Evolutionary conservation across 2,113 vertebrate species (phyloP), one percentile per base, ranked within the genome.

Genomic region (Promerops cafer): DNA sequence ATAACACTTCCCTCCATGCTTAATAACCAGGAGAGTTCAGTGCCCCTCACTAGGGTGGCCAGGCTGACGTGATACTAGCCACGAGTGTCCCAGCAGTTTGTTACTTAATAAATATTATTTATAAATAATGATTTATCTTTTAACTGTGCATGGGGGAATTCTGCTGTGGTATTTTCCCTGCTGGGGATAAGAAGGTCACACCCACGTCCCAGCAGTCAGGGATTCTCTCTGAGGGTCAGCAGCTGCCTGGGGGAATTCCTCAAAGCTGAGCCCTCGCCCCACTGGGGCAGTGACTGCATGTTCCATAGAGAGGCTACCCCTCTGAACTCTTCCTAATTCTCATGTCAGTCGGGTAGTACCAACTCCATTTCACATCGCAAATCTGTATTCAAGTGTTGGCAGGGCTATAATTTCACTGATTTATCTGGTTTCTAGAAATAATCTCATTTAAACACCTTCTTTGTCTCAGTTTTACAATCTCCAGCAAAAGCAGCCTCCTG

Each of bases 81-180:
- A 37, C 0, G 0, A 59, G 52, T 1, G 10, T 63, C 66, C 59
- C 28, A 17, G 61, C 18, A 75, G 28, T 40, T 76, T 68, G 42
- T 26, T 40, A 39, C n/a, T 40, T 35, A 60, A 45, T 16, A 72
- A 57, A 33, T 59, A 24, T 14, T 75, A 21, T n/a, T 66, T n/a
- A n/a, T 21, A 72, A 88, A 37, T 45, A 60, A 59, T 37, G 9
- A 50, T 50, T 28, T 57, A 8, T 22, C 13, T 56, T 42, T 30
- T 53, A 82, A 60, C 40, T 75, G 23, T 61, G 17, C 33, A 20
- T 7, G 6, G 13, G 35, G 47, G 24, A 50, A 24, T 35, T 37
- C 49, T 40, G 49, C 27, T 6, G n/a, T 5, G 28, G 12, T 6
- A 21, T 60, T 59, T 59, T 77, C 33, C 53, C 23, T 37, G 37